phyloP scores from a whole-genome alignment of 2,888 invertebrate genomes.

The Trissolcus japonicus region DNA sequence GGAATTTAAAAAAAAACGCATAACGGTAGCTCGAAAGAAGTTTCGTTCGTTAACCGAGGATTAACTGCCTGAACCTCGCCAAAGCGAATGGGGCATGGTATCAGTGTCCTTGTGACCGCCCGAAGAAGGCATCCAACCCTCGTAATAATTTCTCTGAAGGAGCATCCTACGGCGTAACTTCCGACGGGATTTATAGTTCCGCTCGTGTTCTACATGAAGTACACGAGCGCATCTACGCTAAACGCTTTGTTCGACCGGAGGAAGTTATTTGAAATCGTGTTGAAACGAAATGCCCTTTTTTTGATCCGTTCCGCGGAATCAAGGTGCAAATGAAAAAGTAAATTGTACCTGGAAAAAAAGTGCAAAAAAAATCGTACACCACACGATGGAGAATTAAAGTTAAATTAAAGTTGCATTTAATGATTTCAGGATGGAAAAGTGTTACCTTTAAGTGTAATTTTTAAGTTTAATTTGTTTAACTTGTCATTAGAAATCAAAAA shows the following conservation, averaged over 20 bases:
- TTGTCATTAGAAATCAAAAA: too few species aligned
- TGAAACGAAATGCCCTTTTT: slow-evolving; percentile 1
- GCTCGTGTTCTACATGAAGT: slow-evolving; percentile 10
- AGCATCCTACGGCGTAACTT: slow-evolving; percentile 24
- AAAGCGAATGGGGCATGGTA: slow-evolving; percentile 55
- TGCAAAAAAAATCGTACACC: not conserved
- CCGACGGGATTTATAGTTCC: slow-evolving; percentile 24
- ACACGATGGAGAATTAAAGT: not conserved
- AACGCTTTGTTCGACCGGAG: slow-evolving; percentile 15
- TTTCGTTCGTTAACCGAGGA: slow-evolving; percentile 60
- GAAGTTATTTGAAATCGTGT: slow-evolving; percentile 16
- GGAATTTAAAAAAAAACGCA: slow-evolving; percentile 52
- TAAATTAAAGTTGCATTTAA: not conserved
- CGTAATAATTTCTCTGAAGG: slow-evolving; percentile 53
- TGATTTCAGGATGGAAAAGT: too few species aligned
- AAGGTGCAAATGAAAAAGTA: not conserved
- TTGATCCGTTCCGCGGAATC: not conserved
- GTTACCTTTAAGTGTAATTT: too few species aligned
- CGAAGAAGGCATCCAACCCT: slow-evolving; percentile 41
- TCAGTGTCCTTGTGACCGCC: slow-evolving; percentile 54
- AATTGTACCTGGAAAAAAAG: not conserved
- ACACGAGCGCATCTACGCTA: slow-evolving; percentile 9
- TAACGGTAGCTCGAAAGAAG: slow-evolving; percentile 65
- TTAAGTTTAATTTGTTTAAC: too few species aligned
- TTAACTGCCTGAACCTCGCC: slow-evolving; percentile 57